Base-by-base conservation (phyloP, 1,140 invertebrate species). In the Magallana ariakensis region DNA sequence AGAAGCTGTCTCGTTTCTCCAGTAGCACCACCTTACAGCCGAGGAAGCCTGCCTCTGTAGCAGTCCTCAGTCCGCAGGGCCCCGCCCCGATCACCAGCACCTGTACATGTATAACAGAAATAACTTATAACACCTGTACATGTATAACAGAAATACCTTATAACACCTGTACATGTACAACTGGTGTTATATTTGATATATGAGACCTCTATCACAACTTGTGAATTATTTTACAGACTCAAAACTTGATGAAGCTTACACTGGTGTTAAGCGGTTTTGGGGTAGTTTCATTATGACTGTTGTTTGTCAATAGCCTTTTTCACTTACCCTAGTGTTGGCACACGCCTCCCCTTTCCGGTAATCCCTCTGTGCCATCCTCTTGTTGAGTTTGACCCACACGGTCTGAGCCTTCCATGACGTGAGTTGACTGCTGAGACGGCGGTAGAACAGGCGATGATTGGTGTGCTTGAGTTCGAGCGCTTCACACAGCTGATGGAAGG, bases 301-400 rank as follows among this genome's bases (percentile, higher is more conserved):
- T n/a, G n/a, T n/a, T n/a, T n/a, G n/a, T n/a, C n/a, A n/a, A n/a
- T n/a, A n/a, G n/a, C n/a, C n/a, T n/a, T n/a, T n/a, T n/a, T n/a
- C 11, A 26, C 92, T 91, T 93, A 97, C 98, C 93, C 97, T 96
- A 6, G 97, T 97, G 90, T 97, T 96, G 2, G 96, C 95, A 95
- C 98, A 98, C 3, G 97, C 96, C 91, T 97, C 97, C 16, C 98
- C 98, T 91, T 97, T 96, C 85, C 96, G 97, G 94, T 99, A 99
- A 91, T 98, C 98, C 92, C 98, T 98, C 94, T 98, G 97, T 92
- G 96, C 96, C 11, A 97, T 97, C 57, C 98, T 96, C 86, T 98
- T 97, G 95, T 99, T 99, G 93, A 99, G 97, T 94, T 99, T 99
- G 91, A 97, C 97, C 97, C 98, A 99, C 8, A 99, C 94, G 9